Evolutionary conservation across 2,888 invertebrate species (phyloP).

Genomic region (Lasioglossum calceatum): DNA sequence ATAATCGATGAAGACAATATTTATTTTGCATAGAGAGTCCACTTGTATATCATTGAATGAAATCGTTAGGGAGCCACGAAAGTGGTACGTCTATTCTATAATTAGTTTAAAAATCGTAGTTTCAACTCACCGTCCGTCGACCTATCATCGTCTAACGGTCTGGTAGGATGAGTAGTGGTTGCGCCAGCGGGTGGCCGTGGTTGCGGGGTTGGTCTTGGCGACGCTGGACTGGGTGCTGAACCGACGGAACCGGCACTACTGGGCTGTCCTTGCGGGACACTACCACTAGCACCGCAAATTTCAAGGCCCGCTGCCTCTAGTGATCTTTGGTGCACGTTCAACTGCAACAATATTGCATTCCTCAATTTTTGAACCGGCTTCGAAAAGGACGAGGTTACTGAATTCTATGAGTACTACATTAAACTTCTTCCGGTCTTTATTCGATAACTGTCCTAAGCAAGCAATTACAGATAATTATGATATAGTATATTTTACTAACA

Average conservation of each 20-base stretch:
- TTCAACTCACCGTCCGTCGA: constrained; percentile 81
- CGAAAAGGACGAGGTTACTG: neutral
- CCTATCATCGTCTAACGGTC: constrained; percentile 82
- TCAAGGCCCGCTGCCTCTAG: constrained; percentile 82
- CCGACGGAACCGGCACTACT: constrained; percentile 83
- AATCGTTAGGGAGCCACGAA: too few relatives aligned
- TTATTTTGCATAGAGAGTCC: too few relatives aligned
- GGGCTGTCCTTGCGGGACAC: constrained; percentile 83
- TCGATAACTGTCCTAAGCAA: too few relatives aligned
- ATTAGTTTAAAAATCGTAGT: neutral
- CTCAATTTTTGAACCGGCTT: neutral
- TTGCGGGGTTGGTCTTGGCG: constrained; percentile 82
- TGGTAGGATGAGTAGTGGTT: constrained; percentile 81
- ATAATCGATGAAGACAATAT: too few relatives aligned
- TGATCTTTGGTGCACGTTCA: constrained; percentile 83
- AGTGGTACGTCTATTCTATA: neutral
- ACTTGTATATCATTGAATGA: too few relatives aligned
- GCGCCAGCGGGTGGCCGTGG: constrained; percentile 77
- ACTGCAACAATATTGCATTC: constrained; percentile 72
- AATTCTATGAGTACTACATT: neutral
- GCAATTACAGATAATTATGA: too few relatives aligned
- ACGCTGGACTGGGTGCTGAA: constrained; percentile 83
- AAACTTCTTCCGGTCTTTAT: too few relatives aligned
- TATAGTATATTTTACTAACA: too few relatives aligned
- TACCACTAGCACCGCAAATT: constrained; percentile 79